A percentile compares a stretch with the other conserved stretches of the same genome.
Conservation (phyloP, 2,797 vertebrate genomes). For the Sebastes jordani region DNA sequence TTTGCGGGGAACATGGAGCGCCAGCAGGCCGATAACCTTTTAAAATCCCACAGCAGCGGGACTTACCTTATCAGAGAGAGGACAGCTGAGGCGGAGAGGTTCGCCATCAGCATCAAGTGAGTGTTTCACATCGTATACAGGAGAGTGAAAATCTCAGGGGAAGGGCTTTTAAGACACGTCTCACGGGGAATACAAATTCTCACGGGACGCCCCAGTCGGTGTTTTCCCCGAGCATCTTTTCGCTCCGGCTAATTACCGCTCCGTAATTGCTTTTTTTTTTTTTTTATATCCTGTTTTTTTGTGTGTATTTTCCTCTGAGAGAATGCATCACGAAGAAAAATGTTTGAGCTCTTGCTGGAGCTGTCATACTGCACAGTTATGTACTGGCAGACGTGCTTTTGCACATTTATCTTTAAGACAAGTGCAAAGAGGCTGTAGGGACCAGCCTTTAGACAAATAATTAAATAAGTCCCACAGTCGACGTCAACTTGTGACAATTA, state of each 20-base stretch:
- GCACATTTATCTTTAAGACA: constrained; percentile 23
- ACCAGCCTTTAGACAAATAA: constrained; percentile 11
- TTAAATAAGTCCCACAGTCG: constrained; percentile 10
- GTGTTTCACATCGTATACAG: constrained; percentile 49
- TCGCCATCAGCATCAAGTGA: constrained; percentile 98
- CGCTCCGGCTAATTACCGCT: constrained; percentile 52
- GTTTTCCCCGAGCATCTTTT: constrained; percentile 36
- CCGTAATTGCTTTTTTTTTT: constrained; percentile 60
- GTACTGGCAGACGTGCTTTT: constrained; percentile 1
- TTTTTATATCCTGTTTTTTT: not conserved
- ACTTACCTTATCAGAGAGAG: constrained; percentile 98
- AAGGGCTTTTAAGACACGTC: constrained; percentile 35
- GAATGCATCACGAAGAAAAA: constrained; percentile 18
- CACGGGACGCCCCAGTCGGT: constrained; percentile 28
- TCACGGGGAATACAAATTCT: constrained; percentile 29
- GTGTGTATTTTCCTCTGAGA: constrained; percentile 21
- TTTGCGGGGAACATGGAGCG: constrained; percentile 98
- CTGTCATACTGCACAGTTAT: constrained; percentile 24
- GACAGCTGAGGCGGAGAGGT: constrained; percentile 94
- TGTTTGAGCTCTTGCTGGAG: constrained; percentile 21
- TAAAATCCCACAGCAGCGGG: constrained; percentile 92
- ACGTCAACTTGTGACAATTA: constrained; percentile 6
- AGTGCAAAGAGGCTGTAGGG: constrained; percentile 15
- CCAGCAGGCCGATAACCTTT: constrained; percentile 95
- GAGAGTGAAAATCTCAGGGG: constrained; percentile 11